phyloP scores from a whole-genome alignment of 1,140 invertebrate species.

The Stenopsyche tienmushanensis region DNA sequence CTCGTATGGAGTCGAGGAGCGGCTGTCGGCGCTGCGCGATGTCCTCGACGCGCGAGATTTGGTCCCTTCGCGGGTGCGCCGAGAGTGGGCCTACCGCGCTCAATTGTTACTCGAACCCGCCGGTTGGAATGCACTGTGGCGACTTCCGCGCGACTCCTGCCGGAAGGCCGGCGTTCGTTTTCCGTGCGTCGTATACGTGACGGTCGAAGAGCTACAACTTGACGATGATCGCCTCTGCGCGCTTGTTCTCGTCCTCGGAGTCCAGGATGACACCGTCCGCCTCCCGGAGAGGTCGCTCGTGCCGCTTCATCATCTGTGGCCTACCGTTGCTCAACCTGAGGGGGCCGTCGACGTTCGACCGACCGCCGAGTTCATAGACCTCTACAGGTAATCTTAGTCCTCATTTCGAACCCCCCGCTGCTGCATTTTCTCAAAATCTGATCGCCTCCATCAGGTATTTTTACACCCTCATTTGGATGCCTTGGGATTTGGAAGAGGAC shows the following conservation, averaged over 20 bases:
- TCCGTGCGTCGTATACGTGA: constrained; percentile 36
- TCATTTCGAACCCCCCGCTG: too few species aligned
- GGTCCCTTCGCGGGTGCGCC: constrained; percentile 15
- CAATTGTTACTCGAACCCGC: constrained; percentile 36
- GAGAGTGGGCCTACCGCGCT: constrained; percentile 34
- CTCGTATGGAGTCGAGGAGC: constrained; percentile 26
- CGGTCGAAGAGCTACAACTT: constrained; percentile 29
- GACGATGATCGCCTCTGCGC: constrained; percentile 19
- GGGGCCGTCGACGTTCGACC: constrained; percentile 27
- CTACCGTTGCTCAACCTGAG: constrained; percentile 28
- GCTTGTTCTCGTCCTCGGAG: constrained; percentile 27
- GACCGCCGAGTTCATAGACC: constrained; percentile 37
- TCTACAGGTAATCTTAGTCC: constrained; percentile 32
- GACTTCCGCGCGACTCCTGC: constrained; percentile 32
- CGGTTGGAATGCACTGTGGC: constrained; percentile 38
- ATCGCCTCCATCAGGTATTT: constrained; percentile 29
- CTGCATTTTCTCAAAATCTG: background rate
- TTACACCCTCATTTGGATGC: constrained; percentile 38
- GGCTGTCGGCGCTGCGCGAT: constrained; percentile 31
- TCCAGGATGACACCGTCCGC: constrained; percentile 33
- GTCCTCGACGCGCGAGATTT: constrained; percentile 17
- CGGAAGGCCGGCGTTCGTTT: constrained; percentile 29
- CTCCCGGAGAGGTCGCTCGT: constrained; percentile 27
- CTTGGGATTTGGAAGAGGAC: constrained; percentile 37
- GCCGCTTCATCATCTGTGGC: constrained; percentile 30